Evolutionary conservation across 2,888 invertebrate species (phyloP).

Genomic region (Clostera curtula): DNA sequence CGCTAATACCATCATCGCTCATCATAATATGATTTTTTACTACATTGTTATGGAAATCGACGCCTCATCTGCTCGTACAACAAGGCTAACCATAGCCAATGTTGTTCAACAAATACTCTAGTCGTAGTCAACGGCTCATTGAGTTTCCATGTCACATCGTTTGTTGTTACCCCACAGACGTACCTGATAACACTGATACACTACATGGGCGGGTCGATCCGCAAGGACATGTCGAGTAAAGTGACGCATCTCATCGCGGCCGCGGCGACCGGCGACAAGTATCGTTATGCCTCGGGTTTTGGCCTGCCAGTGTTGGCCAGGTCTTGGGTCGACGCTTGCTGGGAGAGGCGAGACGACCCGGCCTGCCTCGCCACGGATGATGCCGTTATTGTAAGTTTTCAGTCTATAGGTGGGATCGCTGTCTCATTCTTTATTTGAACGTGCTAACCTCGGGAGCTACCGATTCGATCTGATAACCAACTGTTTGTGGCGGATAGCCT

Average conservation of each 20-base stretch:
- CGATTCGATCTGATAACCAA: no score
- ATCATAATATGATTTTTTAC: no score
- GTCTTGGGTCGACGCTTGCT: conserved; percentile 91
- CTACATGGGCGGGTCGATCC: conserved; percentile 96
- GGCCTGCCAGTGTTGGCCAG: conserved; percentile 91
- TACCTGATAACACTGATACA: conserved; percentile 92
- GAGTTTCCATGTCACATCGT: not conserved
- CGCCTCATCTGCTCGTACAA: no score
- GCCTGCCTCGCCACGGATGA: conserved; percentile 82
- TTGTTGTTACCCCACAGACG: conserved; percentile 73
- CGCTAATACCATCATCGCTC: no score
- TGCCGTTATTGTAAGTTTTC: conserved; percentile 75
- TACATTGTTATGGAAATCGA: no score
- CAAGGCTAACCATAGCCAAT: no score
- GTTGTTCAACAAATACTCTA: no score
- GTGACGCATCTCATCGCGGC: conserved; percentile 96
- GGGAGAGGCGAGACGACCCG: conserved; percentile 85
- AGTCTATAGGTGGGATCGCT: not conserved
- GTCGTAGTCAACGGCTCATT: no score
- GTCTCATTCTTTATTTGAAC: no score
- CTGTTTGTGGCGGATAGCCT: no score
- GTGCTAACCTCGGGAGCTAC: no score
- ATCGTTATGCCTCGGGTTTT: conserved; percentile 93
- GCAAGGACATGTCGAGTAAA: conserved; percentile 90
- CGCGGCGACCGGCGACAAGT: conserved; percentile 92